These are phyloP conservation scores for Gasterosteus aculeatus DNA, from an alignment of 2,113 vertebrate genomes.

Conservation along the genomic window DNA sequence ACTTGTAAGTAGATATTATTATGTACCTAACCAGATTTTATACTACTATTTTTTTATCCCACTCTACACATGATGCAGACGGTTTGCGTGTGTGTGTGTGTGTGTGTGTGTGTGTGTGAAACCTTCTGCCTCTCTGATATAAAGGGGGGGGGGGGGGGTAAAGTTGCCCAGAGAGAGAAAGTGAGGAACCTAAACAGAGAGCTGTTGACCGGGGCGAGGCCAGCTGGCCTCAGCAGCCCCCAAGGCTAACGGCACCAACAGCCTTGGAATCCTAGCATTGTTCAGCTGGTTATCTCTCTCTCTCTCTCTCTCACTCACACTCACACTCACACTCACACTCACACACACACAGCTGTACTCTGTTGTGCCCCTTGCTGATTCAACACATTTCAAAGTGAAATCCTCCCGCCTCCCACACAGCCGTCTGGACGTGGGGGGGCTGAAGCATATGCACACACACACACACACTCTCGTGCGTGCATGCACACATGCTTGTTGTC, in stretches of 20 bases:
- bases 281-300: constrained; percentile 69
- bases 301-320: too few relatives aligned
- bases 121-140: constrained; percentile 36
- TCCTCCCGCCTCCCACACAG: constrained; percentile 67
- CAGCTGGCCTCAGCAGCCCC: constrained; percentile 63
- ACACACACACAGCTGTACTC: constrained; percentile 53
- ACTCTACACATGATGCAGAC: constrained; percentile 6
- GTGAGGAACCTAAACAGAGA: constrained; percentile 53
- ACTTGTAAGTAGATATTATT: constrained; percentile 25
- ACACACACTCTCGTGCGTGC: constrained; percentile 51
- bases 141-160: constrained; percentile 14
- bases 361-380: constrained; percentile 68
- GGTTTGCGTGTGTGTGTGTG: constrained; percentile 6
- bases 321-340: constrained; percentile 35
- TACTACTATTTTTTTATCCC: not conserved
- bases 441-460: constrained; percentile 53
- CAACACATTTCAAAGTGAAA: constrained; percentile 75
- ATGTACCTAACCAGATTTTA: too few relatives aligned
- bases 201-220: constrained; percentile 59
- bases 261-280: constrained; percentile 74
- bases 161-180: constrained; percentile 48
- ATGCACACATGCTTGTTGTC: constrained; percentile 66
- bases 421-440: constrained; percentile 49
- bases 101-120: constrained; percentile 19
- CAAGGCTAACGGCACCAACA: constrained; percentile 58